Base-by-base conservation (phyloP, 1,140 invertebrate genomes). In the Hylaeus volcanicus region DNA sequence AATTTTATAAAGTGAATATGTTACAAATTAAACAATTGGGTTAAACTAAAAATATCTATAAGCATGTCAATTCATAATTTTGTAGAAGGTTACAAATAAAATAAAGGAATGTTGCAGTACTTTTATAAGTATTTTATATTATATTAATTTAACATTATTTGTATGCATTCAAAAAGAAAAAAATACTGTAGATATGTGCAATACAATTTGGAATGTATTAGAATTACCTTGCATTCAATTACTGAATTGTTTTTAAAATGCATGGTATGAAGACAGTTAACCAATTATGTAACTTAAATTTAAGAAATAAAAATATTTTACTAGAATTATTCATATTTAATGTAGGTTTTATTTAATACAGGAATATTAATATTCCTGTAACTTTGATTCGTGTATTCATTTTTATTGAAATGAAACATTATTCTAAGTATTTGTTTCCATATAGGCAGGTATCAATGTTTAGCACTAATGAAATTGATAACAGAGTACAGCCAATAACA, bases 401-500 rank as follows among this genome's bases (percentile, higher is more conserved):
- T 65, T 74, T 64, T 9, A 73, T 48, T 43, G 12, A 45, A 72
- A 11, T n/a, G 3, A 14, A 71, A 72, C 12, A 58, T 61, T 61
- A 37, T 73, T 61, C n/a, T 45, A 55, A 48, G 15, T 68, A 68
- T 75, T 75, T 66, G 45, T 66, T 41, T 65, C 15, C 66, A 37
- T 63, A 61, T n/a, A 70, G 1, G 43, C 6, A 58, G 51, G 43
- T 73, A 51, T 81, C 68, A 63, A 81, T 48, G 41, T 37, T 72
- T 51, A 9, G 26, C 9, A 74, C 12, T 43, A 81, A 77, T 61
- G 53, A 74, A 66, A 58, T 12, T 48, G n/a, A 37, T 75, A 51
- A 76, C 37, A 65, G 43, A 76, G 51, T 66, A 66, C 73, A 61
- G 60, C 39, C 55, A 83, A 83, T 83, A 83, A 81, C 61, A 66